Evolutionary conservation across 2,888 invertebrate species (phyloP).

Genomic region (Noctua janthina): DNA sequence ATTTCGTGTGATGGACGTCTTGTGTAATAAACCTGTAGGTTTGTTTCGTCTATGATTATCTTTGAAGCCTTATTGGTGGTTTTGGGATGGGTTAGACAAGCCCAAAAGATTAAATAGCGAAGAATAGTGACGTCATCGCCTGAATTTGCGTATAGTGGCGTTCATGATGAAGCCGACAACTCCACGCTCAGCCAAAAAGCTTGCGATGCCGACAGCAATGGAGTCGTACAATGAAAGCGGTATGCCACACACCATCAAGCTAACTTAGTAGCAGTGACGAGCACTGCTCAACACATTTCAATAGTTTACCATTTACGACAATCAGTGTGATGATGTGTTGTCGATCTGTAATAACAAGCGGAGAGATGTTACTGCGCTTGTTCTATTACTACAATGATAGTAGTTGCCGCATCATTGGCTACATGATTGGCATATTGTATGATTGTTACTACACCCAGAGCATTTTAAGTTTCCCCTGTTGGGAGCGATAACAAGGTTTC

Average conservation of each 20-base stretch:
- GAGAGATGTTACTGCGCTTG: conserved; percentile 49
- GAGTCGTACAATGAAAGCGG: not conserved
- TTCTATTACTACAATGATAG: conserved; percentile 45
- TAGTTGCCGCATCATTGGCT: conserved; percentile 21
- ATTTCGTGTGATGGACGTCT: conserved; percentile 60
- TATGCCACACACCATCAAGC: conserved; percentile 1
- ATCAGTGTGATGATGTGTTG: conserved; percentile 39
- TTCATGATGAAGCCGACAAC: too few species aligned
- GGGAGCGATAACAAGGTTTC: not conserved
- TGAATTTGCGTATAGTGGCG: too few species aligned
- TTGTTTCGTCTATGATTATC: conserved; percentile 23
- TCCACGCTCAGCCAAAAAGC: too few species aligned
- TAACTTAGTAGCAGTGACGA: conserved; percentile 18
- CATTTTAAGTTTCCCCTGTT: not conserved
- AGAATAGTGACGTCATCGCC: not conserved
- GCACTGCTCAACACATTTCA: conserved; percentile 35
- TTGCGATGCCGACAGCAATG: not conserved
- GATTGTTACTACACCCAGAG: conserved; percentile 12
- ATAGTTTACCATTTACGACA: conserved; percentile 35
- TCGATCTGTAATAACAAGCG: conserved; percentile 29
- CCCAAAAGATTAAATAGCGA: not conserved
- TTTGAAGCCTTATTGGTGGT: conserved; percentile 27
- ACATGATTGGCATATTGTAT: not conserved
- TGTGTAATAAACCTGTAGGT: conserved; percentile 44
- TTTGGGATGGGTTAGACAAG: conserved; percentile 10